A percentile compares a stretch with the other conserved stretches of the same genome.
Conservation (phyloP, 1,140 invertebrate species). For the Asobara japonica region DNA sequence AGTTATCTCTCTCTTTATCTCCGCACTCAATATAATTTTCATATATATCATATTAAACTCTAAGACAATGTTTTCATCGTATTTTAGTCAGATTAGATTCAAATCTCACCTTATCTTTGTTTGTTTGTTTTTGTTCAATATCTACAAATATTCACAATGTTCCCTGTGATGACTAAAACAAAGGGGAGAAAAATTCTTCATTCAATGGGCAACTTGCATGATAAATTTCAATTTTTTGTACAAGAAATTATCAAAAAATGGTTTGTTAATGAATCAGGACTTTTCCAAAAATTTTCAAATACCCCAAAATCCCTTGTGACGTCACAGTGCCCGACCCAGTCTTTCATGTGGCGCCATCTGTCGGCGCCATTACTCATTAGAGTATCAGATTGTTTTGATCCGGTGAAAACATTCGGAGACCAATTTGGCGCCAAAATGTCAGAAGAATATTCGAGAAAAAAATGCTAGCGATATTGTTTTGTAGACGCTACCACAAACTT, state of each 20-base stretch:
- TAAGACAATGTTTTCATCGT: constrained; percentile 18
- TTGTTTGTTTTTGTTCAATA: constrained; percentile 29
- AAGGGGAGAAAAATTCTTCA: constrained; percentile 8
- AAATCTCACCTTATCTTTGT: background rate
- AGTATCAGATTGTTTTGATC: too few relatives aligned
- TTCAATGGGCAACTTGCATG: background rate
- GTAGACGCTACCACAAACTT: too few relatives aligned
- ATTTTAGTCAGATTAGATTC: constrained; percentile 5
- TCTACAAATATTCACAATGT: constrained; percentile 34
- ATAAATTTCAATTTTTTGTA: background rate
- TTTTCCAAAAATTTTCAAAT: too few relatives aligned
- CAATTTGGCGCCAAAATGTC: too few relatives aligned
- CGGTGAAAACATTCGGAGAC: too few relatives aligned
- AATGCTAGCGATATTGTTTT: too few relatives aligned
- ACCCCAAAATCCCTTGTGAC: too few relatives aligned
- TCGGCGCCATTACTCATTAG: too few relatives aligned
- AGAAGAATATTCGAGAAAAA: too few relatives aligned
- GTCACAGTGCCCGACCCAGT: too few relatives aligned
- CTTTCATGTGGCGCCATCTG: too few relatives aligned
- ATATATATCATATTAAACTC: background rate
- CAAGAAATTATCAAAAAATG: background rate
- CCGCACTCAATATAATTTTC: constrained; percentile 6
- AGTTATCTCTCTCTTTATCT: constrained; percentile 5
- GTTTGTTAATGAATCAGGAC: too few relatives aligned
- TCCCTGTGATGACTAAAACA: constrained; percentile 14